These are phyloP conservation scores for Pterocles gutturalis DNA, from an alignment of 2,113 vertebrate genomes.

Conservation along the genomic window DNA sequence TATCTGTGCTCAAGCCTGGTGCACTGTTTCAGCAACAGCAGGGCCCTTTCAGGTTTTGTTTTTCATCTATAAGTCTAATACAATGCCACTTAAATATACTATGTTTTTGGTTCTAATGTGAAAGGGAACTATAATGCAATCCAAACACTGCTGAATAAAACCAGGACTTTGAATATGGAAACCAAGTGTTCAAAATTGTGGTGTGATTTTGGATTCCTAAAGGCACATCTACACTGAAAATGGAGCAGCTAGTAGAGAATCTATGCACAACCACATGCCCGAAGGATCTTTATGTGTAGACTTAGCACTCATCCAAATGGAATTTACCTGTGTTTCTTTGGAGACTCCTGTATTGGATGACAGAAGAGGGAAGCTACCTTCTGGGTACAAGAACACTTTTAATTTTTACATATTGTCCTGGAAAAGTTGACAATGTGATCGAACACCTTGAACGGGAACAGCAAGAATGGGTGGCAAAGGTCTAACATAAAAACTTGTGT, in stretches of 20 bases:
- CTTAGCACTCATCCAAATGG: neutral
- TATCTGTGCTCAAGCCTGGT: neutral
- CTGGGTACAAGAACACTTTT: neutral
- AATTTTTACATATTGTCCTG: neutral
- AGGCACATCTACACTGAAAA: fast-evolving
- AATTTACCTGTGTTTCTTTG: neutral
- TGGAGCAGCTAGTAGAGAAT: neutral
- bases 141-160: neutral
- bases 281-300: neutral
- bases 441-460: neutral
- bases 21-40: neutral
- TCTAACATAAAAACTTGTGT: neutral
- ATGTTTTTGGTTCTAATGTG: neutral
- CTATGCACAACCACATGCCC: neutral
- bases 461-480: fast-evolving
- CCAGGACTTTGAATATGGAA: neutral
- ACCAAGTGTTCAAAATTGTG: neutral
- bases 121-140: neutral
- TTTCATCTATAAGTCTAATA: neutral
- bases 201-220: neutral
- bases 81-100: neutral
- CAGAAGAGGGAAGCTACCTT: neutral
- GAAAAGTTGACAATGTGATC: neutral
- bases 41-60: neutral
- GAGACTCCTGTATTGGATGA: fast-evolving